phyloP scores from a whole-genome alignment of 2,113 vertebrate genomes.

The Numenius arquata region DNA sequence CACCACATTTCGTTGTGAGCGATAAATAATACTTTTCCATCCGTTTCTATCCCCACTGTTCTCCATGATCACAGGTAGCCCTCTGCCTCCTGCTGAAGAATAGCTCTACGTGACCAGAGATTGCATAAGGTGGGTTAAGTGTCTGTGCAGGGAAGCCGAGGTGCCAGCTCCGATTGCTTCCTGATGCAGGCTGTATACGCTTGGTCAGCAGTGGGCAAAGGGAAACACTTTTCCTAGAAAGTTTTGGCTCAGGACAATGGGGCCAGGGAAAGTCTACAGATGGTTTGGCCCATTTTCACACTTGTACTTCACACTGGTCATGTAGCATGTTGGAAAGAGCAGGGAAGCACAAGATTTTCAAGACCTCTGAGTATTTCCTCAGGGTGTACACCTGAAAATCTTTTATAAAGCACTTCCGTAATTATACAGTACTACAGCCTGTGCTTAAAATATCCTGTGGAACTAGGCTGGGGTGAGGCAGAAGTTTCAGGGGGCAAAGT shows the following conservation, averaged over 20 bases:
- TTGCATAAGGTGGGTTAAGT: fast-evolving
- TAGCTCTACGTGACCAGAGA: neutral
- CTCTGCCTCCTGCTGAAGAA: neutral
- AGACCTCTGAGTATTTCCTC: neutral
- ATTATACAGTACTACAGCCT: neutral
- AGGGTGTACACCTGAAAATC: neutral
- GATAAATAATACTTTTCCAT: neutral
- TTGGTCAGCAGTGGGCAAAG: neutral
- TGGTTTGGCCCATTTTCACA: neutral
- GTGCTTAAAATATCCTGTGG: neutral
- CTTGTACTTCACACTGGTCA: neutral
- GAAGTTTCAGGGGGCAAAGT: neutral
- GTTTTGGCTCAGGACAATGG: neutral
- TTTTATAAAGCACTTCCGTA: neutral
- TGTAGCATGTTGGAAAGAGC: neutral
- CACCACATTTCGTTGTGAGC: neutral
- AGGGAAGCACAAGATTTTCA: neutral
- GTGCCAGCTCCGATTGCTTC: fast-evolving
- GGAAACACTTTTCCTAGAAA: neutral
- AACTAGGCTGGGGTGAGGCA: neutral
- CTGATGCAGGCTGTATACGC: fast-evolving
- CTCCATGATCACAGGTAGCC: neutral
- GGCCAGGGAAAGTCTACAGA: neutral
- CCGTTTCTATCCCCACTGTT: neutral
- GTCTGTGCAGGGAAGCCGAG: fast-evolving